Base-by-base conservation (phyloP, 2,888 invertebrate species). In the Cylloceria caligata region DNA sequence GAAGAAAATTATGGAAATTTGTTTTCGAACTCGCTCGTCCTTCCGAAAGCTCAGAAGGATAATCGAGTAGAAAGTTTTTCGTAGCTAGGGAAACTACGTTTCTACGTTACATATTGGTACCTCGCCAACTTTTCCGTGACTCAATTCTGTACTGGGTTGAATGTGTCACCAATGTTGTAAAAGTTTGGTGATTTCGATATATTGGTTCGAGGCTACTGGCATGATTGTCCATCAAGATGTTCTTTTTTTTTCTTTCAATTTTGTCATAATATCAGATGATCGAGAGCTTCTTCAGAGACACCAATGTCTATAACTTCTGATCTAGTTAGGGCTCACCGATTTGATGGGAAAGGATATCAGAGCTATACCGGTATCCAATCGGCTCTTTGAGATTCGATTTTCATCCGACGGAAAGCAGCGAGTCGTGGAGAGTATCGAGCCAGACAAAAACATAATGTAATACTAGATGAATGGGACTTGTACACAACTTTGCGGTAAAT, bases 371-470 rank as follows among this genome's bases (percentile, higher is more conserved):
- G 45, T 71, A 36, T 60, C 34, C 34, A 34, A 60, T 69, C 69
- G 57, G 71, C 73, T 77, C 55, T 16, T 47, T 45, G 60, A 52
- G 75, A 82, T 79, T 75, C 72, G 79, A 45, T 82, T 52, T 24
- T 57, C 73, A 64, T 47, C 83, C 85, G 83, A 77, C 85, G 85
- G 85, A 21, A 67, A 76, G 62, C 65, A 82, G 60, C 57, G 69
- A 67, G 68, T 72, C 34, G 27, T 13, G 27, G 24, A 24, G 55
- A 65, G 57, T 52, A 72, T 62, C 24, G 39, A 55, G 27, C 47
- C 42, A 74, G 45, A 57, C 57, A 57, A 47, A 21, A 42, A 36
- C 49, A 57, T 65, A 52, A 57, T 74, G 77, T 55, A 75, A 78
- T 75, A 72, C 75, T 67, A 76, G 65, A 74, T 55, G 71, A 45